Base-by-base conservation (phyloP, 2,888 invertebrate species). In the Melinopterus prodromus region DNA sequence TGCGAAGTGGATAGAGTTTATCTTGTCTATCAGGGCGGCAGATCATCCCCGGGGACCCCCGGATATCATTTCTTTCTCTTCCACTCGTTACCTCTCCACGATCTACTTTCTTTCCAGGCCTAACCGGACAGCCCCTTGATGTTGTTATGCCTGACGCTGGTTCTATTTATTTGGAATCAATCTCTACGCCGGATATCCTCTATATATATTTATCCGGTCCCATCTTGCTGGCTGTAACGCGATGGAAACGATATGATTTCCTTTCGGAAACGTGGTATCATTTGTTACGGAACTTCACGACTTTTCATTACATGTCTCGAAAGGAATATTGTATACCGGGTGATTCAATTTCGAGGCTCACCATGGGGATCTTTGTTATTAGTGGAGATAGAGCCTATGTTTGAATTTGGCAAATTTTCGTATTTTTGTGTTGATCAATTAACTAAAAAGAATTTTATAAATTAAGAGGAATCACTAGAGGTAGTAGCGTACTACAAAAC, bases 51-150 rank as follows among this genome's bases (percentile, higher is more conserved):
- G 12, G 12, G 53, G 53, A 53, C 7, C 12, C 53, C 53, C 12
- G 53, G 53, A 53, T 53, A 53, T 53, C 53, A 53, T 53, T 53
- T 53, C 53, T 53, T 53, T 53, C 53, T 53, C 53, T 53, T 53
- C 53, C 5, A 53, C 53, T 53, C 53, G 12, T 12, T 12, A 6
- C 53, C 53, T 4, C 53, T 12, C 12, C 12, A 2, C 53, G 53
- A 53, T 53, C 2, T 12, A 53, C 53, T 26, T 26, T 26, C 26
- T 26, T 26, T 53, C 53, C 53, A 53, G 12, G 53, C 53, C 12
- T 53, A 53, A 53, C 53, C 12, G 53, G 53, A 53, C 53, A 53
- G 12, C 53, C 53, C 5, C 53, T 53, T 53, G 9, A 53, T 6
- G 53, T 12, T 26, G 26, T 26, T 26, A 26, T 26, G 26, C 26